Base-by-base conservation (phyloP, 1,140 invertebrate genomes). In the Batillaria attramentaria region DNA sequence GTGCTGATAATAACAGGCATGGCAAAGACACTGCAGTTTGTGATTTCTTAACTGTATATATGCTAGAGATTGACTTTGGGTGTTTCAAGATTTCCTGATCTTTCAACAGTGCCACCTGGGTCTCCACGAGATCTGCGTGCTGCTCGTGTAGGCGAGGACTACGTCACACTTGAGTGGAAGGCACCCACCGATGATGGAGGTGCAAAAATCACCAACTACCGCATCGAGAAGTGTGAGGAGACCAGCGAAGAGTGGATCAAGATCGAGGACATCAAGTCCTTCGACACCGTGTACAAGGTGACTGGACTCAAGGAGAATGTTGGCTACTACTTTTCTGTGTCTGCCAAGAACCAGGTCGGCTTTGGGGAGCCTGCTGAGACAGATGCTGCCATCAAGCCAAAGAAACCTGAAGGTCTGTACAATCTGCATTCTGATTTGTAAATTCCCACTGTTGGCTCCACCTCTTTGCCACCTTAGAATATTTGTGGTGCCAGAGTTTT, bases 341-440 rank as follows among this genome's bases (percentile, higher is more conserved):
- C 85, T 65, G 98, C 98, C 50, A 96, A 98, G 78, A 99, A 99
- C 90, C 96, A 98, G 77, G 95, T 97, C 77, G 98, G 98, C 28
- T 93, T 94, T 77, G 97, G 97, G 81, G 94, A 96, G 84, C 94
- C 96, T 0, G 95, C 94, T 81, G 91, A 94, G 73, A 81, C 84
- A 35, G 82, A 83, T n/a, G 79, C 81, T 60, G 78, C 83, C n/a
- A 79, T 87, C 18, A 88, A 75, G 57, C 84, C 83, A 39, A 82
- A 78, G 65, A 85, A 98, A 94, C 97, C 97, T 28, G 85, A 87
- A 85, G 82, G 86, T 88, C 77, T 39, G 65, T 68, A 74, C 18
- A 41, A n/a, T 31, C n/a, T n/a, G n/a, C n/a, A n/a, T n/a, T n/a
- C n/a, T n/a, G n/a, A n/a, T n/a, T n/a, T n/a, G n/a, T n/a, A n/a